Evolutionary conservation across 1,140 invertebrate genomes (phyloP).

Genomic region (Chlorops oryzae): DNA sequence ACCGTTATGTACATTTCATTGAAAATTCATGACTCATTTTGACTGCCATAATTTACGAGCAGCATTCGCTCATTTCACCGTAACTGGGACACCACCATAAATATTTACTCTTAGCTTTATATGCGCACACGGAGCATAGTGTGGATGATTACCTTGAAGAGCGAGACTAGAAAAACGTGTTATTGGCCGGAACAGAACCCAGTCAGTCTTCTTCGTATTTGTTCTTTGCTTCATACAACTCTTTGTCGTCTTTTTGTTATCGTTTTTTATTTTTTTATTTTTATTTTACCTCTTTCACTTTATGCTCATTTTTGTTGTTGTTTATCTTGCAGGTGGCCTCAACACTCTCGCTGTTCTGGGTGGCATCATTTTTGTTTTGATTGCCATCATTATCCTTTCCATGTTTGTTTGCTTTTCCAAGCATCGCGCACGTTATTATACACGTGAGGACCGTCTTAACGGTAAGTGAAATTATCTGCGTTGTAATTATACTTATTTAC

Average conservation of each 20-base stretch:
- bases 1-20: no score
- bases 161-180: no score
- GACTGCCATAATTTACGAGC: no score
- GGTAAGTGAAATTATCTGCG: conserved; percentile 12
- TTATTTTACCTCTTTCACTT: neutral
- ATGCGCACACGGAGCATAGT: no score
- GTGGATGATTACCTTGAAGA: no score
- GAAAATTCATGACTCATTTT: no score
- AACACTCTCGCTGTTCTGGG: conserved; percentile 46
- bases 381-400: conserved; percentile 46
- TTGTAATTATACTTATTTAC: no score
- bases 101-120: no score
- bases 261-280: neutral
- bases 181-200: no score
- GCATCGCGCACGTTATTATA: conserved; percentile 63
- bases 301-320: neutral
- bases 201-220: neutral
- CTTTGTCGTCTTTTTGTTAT: no score
- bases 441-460: conserved; percentile 56
- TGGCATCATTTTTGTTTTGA: conserved; percentile 45
- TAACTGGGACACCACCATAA: no score
- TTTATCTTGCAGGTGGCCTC: conserved; percentile 33
- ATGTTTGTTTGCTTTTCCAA: conserved; percentile 53
- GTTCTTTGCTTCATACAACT: neutral
- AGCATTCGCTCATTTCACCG: no score